Percentiles rank a stretch among this genome's conserved stretches.
phyloP scores from a whole-genome alignment of 2,888 invertebrate genomes.

The Campoletis raptor region DNA sequence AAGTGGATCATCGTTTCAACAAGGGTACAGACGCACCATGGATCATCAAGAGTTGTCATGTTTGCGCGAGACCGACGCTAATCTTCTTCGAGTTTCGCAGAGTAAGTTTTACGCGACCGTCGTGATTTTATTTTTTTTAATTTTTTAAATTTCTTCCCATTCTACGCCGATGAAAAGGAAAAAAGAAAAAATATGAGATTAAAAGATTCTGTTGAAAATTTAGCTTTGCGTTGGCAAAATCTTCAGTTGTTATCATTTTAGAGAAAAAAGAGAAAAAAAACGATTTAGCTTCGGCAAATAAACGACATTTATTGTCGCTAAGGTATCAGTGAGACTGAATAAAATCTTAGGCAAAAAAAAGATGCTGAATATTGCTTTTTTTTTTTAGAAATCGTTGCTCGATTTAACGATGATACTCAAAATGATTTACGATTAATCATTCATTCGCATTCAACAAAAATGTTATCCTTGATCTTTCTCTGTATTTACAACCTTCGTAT shows the following conservation, averaged over 20 bases:
- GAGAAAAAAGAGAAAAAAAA: slow-evolving; percentile 8
- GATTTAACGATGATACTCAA: neutral
- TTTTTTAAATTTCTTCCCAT: slow-evolving; percentile 20
- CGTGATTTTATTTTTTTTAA: slow-evolving; percentile 14
- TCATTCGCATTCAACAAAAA: neutral
- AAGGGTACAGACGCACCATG: slow-evolving; percentile 79
- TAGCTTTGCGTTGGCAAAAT: neutral
- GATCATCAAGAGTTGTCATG: slow-evolving; percentile 76
- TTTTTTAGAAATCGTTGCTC: neutral
- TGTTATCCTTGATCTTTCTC: slow-evolving; percentile 41
- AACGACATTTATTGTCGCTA: slow-evolving; percentile 10
- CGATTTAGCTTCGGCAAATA: neutral
- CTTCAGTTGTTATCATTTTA: slow-evolving; percentile 34
- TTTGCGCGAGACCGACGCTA: slow-evolving; percentile 75
- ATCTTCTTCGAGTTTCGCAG: slow-evolving; percentile 73
- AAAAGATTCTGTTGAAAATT: slow-evolving; percentile 3
- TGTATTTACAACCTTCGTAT: slow-evolving; percentile 47
- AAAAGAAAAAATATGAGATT: neutral
- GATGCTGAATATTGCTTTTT: neutral
- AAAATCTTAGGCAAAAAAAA: neutral
- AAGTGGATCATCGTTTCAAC: slow-evolving; percentile 71
- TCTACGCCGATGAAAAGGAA: neutral
- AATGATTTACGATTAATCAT: neutral
- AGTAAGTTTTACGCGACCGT: slow-evolving; percentile 66
- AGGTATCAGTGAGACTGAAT: slow-evolving; percentile 2